These are phyloP conservation scores for Euthynnus affinis DNA, from an alignment of 2,797 vertebrate species.

Conservation along the genomic window DNA sequence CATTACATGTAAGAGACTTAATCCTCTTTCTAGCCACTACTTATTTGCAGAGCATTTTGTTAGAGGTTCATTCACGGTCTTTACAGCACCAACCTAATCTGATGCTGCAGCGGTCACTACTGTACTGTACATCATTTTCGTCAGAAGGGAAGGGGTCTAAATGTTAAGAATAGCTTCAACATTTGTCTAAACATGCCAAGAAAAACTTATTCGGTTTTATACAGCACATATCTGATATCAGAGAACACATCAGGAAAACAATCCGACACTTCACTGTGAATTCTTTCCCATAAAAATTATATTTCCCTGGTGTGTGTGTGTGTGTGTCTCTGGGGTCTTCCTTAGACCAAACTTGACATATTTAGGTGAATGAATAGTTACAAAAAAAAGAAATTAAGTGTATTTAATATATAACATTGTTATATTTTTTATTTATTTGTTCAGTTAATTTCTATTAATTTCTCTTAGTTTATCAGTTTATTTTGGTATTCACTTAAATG, in stretches of 20 bases:
- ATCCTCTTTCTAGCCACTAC: constrained; percentile 7
- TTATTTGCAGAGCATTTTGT: constrained; percentile 9
- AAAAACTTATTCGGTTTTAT: constrained; percentile 2
- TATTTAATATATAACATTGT: too few relatives aligned
- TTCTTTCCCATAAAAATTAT: not conserved
- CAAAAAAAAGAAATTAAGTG: too few relatives aligned
- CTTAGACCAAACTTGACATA: not conserved
- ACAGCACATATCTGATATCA: constrained; percentile 24
- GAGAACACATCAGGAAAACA: constrained; percentile 11
- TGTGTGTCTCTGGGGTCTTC: constrained; percentile 11
- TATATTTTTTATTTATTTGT: not conserved
- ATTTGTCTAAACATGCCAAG: constrained; percentile 34
- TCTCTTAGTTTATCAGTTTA: not conserved
- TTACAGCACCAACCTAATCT: constrained; percentile 37
- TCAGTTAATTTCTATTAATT: not conserved
- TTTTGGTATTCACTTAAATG: not conserved
- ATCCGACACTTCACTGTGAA: not conserved
- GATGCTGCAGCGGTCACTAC: constrained; percentile 53
- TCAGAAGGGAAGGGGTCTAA: constrained; percentile 25
- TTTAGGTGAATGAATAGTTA: not conserved
- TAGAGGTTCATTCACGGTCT: constrained; percentile 26
- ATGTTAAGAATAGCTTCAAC: constrained; percentile 16
- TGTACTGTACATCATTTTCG: constrained; percentile 17
- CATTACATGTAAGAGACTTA: not conserved
- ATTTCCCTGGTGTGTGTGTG: constrained; percentile 17